Conservation (phyloP, 2,797 vertebrate species). For the Decapterus maruadsi region DNA sequence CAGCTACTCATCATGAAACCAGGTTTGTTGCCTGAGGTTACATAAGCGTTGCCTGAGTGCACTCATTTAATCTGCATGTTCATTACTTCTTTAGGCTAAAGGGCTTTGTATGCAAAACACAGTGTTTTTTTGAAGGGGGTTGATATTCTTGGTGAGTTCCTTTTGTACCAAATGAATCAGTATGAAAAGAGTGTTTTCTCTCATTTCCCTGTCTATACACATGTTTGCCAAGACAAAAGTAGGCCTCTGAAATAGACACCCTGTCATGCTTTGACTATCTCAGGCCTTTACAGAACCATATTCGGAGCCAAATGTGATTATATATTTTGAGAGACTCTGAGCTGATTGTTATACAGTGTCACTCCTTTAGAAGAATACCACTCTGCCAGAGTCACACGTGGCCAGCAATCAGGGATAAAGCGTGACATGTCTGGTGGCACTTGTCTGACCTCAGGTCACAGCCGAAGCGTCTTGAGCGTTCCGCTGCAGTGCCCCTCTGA, state of each 20-base stretch:
- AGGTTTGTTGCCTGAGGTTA: slow-evolving; percentile 60
- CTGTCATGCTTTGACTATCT: slow-evolving; percentile 28
- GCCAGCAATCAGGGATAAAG: slow-evolving; percentile 71
- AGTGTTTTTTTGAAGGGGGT: neutral
- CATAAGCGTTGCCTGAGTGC: slow-evolving; percentile 38
- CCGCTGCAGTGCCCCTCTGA: slow-evolving; percentile 67
- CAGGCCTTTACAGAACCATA: slow-evolving; percentile 28
- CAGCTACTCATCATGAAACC: slow-evolving; percentile 53
- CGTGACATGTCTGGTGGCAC: slow-evolving; percentile 82
- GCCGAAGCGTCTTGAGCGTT: slow-evolving; percentile 66
- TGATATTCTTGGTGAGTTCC: slow-evolving; percentile 1
- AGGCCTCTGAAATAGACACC: slow-evolving; percentile 41
- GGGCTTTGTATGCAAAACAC: slow-evolving; percentile 25
- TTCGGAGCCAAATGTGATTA: slow-evolving; percentile 69
- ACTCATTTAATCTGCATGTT: slow-evolving; percentile 48
- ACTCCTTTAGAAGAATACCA: slow-evolving; percentile 63
- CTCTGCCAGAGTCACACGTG: slow-evolving; percentile 73
- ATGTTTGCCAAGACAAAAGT: slow-evolving; percentile 38
- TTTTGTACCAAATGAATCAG: slow-evolving; percentile 19
- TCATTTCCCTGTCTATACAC: slow-evolving; percentile 33
- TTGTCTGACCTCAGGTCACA: slow-evolving; percentile 78
- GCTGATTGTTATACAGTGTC: slow-evolving; percentile 72
- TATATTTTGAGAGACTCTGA: slow-evolving; percentile 62
- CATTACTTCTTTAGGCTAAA: slow-evolving; percentile 55
- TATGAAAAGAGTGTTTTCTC: slow-evolving; percentile 15